Evolutionary conservation across 2,888 invertebrate genomes (phyloP), one percentile per base, ranked within the genome.

Genomic region (Oligia strigilis): DNA sequence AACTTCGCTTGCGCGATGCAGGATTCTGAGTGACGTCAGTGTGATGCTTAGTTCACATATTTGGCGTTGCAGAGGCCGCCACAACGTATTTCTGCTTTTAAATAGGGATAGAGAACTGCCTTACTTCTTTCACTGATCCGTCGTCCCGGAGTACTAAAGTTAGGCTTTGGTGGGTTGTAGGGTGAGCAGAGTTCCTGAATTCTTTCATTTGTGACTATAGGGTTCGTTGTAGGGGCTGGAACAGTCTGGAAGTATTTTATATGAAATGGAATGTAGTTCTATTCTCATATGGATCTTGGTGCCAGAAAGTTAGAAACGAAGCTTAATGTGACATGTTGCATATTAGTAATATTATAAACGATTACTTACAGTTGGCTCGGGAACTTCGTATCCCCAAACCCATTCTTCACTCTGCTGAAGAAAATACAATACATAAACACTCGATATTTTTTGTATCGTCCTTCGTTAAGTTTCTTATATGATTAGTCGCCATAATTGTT

Each of bases 91-190:
- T 4, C 8, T 46, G 14, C 14, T 46, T 36, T 23, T 11, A 49
- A 36, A 19, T n/a, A 36, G 6, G 6, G 6, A 19, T 70, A n/a
- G 13, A 17, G 17, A n/a, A 49, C 6, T 36, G 1, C n/a, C 92
- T 90, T 86, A 94, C 95, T 94, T 79, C 84, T 87, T 88, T 93
- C 91, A 80, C 92, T 93, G 43, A 94, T 90, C 52, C 93, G 88
- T 70, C 92, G 83, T 1, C 92, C 92, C 23, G 90, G 89, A 11
- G 78, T 79, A 4, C 77, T 88, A 83, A 93, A 95, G 62, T 92
- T 88, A 0, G 95, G 95, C 67, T 84, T 89, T 4, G 81, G 75
- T 4, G 91, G 90, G 4, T 84, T 40, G 69, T 89, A 87, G 0
- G 80, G 78, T 0, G 69, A 72, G 78, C 95, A 95, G 0, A 93